Evolutionary conservation across 2,888 invertebrate genomes (phyloP), one percentile per base, ranked within the genome.

Genomic region (Hydraecia micacea): DNA sequence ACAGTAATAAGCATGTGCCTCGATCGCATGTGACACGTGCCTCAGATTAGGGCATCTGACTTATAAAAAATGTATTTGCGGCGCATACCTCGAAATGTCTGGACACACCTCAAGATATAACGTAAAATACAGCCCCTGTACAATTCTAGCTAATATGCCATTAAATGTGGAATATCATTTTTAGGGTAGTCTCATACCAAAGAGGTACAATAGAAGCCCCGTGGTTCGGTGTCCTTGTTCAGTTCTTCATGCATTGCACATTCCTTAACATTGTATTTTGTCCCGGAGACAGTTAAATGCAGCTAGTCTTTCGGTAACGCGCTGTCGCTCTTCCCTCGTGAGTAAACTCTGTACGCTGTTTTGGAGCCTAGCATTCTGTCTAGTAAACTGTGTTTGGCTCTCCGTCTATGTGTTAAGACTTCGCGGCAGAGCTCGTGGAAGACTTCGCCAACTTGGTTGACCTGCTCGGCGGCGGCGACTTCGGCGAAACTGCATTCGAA

Each of bases 401-500:
- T 97, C 88, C 98, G 97, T 89, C 99, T 97, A 18, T 98, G 98
- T 36, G 98, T 97, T 80, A 99, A 96, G 8, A 99, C 98, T 90
- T 99, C 98, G 39, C 98, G 97, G 93, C 98, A 98, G 42, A 99
- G 97, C 90, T 99, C 99, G 92, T 98, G 98, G 96, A 98, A 99
- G 32, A 98, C 98, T 84, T 98, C 98, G 0, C 98, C 98, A 9
- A 99, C 98, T 92, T 98, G 98, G 76, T 97, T 97, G 18, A 98
- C 98, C 95, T 99, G 98, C 93, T 99, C 99, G 0, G 99, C 98
- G 0, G 99, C 99, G 0, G 99, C 98, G 21, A 99, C 98, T 95
- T 99, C 99, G 62, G 98, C 98, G 94, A 99, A 99, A 92, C 98
- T 98, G 94, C 99, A 99, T 91, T 99, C 99, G 91, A 98, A 98